Percentiles rank a stretch among this genome's conserved stretches.
Evolutionary conservation across 1,140 invertebrate species (phyloP).

Genomic region (Holotrichia oblita): DNA sequence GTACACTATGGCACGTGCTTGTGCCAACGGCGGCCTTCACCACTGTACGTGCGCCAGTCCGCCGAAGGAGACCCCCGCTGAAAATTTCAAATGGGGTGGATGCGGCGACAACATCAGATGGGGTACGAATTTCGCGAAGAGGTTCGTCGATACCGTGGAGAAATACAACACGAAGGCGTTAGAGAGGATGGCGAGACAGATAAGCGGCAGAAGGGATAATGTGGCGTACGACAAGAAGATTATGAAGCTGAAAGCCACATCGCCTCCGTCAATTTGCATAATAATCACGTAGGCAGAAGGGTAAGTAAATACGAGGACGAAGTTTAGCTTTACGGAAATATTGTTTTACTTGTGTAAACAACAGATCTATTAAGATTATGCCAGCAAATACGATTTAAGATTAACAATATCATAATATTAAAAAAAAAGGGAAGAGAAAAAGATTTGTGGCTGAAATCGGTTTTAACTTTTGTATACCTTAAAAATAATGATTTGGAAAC

Average conservation of each 20-base stretch:
- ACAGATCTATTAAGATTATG: no score
- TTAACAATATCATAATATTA: no score
- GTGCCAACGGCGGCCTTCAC: constrained; percentile 70
- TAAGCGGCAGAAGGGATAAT: constrained; percentile 45
- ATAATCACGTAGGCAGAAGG: constrained; percentile 78
- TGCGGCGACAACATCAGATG: constrained; percentile 74
- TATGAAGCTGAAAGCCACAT: constrained; percentile 65
- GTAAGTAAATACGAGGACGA: constrained; percentile 60
- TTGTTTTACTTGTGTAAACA: no score
- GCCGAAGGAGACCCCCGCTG: constrained; percentile 65
- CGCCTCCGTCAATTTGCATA: constrained; percentile 78
- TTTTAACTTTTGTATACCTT: no score
- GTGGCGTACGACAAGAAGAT: constrained; percentile 59
- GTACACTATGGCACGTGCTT: constrained; percentile 76
- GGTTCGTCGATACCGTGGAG: constrained; percentile 67
- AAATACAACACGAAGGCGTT: constrained; percentile 51
- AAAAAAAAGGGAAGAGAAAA: background rate
- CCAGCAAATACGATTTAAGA: background rate
- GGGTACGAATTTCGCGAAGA: constrained; percentile 69
- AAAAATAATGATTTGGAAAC: no score
- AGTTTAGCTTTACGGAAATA: no score
- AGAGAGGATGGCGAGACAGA: constrained; percentile 15
- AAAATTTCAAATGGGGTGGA: constrained; percentile 76
- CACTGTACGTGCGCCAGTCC: constrained; percentile 72
- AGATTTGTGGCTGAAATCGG: background rate